Evolutionary conservation across 2,113 vertebrate species (phyloP), one percentile per base, ranked within the genome.

Genomic region (Notarius lentiginosus): DNA sequence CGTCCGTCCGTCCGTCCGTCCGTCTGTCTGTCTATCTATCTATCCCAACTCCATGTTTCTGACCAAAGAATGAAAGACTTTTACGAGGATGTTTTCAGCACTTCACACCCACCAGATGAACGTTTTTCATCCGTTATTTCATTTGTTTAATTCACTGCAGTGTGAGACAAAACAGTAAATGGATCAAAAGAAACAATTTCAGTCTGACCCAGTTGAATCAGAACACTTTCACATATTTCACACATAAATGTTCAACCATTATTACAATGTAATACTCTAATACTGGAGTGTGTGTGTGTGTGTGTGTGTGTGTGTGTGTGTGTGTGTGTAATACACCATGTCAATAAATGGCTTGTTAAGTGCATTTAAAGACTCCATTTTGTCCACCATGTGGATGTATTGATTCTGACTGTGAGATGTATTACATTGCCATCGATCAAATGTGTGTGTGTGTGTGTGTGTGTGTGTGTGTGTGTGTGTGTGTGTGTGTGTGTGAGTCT

Each of bases 321-420:
- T 61, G 80, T 73, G 81, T 75, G 30, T 65, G 65, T 76, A 30
- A 84, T 15, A 58, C 70, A 81, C 47, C 22, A 66, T 24, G 53
- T 56, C 49, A 72, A 86, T 87, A 89, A 90, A 90, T 85, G 83
- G 60, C 47, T 41, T 89, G 89, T 89, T 89, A 83, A 87, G 86
- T 61, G 68, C 63, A 41, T 34, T 83, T 87, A 85, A 90, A 88
- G 79, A 88, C 81, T 30, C 88, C 80, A 87, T 91, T 88, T 89
- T 63, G 81, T 87, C 65, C 51, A 10, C 61, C 88, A 88, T 84
- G 86, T 88, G 90, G 85, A 80, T 30, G 18, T 60, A 22, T 85
- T 89, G 88, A 91, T 89, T 84, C 84, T 75, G 82, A 60, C 30
- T 84, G 82, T 22, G 41, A 77, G 72, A 53, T 85, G n/a, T 85